Conservation (phyloP, 92 coral and sea anemone genomes). For the Scolanthus callimorphus region DNA sequence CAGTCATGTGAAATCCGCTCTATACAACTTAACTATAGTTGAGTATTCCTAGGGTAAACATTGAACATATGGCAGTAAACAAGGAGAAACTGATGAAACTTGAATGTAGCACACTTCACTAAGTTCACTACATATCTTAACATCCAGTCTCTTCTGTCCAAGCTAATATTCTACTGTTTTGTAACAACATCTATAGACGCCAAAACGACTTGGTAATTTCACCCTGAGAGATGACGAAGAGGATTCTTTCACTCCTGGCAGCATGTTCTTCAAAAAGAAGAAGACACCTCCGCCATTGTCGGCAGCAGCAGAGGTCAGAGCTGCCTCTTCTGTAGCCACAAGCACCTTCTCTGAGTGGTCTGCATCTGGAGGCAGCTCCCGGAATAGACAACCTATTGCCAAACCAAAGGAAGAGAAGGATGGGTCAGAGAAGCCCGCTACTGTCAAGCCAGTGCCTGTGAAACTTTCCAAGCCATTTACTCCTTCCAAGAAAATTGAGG, state of each 20-base stretch:
- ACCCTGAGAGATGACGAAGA: conserved; percentile 73
- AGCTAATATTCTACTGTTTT: no score
- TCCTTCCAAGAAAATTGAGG: background rate
- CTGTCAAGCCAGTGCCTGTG: conserved; percentile 11
- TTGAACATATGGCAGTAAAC: no score
- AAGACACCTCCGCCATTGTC: conserved; percentile 64
- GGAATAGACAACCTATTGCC: conserved; percentile 34
- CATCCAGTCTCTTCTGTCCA: no score
- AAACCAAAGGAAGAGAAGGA: conserved; percentile 24
- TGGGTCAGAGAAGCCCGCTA: background rate
- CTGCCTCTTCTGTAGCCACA: conserved; percentile 45
- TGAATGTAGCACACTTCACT: no score
- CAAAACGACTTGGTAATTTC: conserved; percentile 81
- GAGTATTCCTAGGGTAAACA: no score
- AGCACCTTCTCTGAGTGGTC: background rate
- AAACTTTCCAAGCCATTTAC: background rate
- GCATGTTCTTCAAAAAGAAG: conserved; percentile 67
- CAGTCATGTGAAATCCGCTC: no score
- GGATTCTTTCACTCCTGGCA: conserved; percentile 56
- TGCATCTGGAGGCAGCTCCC: conserved; percentile 11
- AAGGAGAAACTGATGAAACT: no score
- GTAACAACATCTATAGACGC: no score
- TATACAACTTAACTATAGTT: no score
- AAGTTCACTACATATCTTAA: no score
- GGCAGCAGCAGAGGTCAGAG: conserved; percentile 84